Evolutionary conservation across 2,113 vertebrate species (phyloP).

Genomic region (Dromaius novaehollandiae): DNA sequence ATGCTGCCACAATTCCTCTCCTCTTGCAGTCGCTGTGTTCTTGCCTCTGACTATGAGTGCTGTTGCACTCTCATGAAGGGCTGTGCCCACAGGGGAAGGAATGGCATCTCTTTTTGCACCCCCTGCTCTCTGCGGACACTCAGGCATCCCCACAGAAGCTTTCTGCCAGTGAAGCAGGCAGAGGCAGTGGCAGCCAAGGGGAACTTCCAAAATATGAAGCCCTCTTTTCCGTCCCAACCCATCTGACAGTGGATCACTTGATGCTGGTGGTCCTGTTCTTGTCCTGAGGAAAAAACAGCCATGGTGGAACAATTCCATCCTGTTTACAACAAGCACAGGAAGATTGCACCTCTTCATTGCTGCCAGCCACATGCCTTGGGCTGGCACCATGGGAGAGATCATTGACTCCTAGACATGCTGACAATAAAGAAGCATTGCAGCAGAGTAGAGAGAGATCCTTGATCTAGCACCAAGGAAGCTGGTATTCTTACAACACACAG

Average conservation of each 20-base stretch:
- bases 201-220: not conserved
- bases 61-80: accelerated
- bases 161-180: not conserved
- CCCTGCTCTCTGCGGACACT: not conserved
- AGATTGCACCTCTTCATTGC: not conserved
- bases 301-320: accelerated
- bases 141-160: not conserved
- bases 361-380: not conserved
- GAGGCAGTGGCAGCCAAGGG: not conserved
- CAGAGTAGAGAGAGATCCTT: not conserved
- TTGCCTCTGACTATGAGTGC: accelerated
- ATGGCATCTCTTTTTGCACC: not conserved
- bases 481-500: not conserved
- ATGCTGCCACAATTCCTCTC: not conserved
- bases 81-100: not conserved
- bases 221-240: not conserved
- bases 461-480: not conserved
- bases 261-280: accelerated
- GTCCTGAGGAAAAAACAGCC: not conserved
- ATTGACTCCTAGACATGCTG: not conserved
- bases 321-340: not conserved
- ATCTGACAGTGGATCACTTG: not conserved
- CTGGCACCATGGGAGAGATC: not conserved
- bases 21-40: not conserved
- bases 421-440: not conserved